Evolutionary conservation across 2,113 vertebrate genomes (phyloP).

Genomic region (Chionis minor): DNA sequence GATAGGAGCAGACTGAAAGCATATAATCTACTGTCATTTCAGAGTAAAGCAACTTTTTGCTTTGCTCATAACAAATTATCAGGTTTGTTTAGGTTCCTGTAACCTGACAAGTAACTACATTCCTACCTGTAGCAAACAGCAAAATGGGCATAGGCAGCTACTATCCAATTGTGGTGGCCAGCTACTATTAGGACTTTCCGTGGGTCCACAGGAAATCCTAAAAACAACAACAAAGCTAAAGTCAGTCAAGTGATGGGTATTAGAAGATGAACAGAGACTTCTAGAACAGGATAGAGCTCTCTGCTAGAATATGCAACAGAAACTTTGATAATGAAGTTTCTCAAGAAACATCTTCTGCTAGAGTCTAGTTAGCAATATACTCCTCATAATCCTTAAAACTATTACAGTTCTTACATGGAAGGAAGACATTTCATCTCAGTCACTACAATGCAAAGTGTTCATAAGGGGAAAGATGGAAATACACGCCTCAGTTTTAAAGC

Average conservation of each 20-base stretch:
- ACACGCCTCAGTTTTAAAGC: neutral
- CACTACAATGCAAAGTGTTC: neutral
- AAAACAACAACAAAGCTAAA: neutral
- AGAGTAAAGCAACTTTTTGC: neutral
- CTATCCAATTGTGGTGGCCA: slow-evolving; percentile 99
- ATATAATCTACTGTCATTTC: neutral
- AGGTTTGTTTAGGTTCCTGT: neutral
- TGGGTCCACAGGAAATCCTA: slow-evolving; percentile 90
- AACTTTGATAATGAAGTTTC: neutral
- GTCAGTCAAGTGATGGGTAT: neutral
- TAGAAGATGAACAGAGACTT: neutral
- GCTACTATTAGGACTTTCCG: slow-evolving; percentile 94
- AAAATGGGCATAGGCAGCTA: slow-evolving; percentile 95
- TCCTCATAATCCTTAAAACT: neutral
- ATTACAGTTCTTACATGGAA: neutral
- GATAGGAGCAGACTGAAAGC: neutral
- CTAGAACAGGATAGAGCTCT: neutral
- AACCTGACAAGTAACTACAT: neutral
- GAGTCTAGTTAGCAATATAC: neutral
- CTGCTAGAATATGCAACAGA: neutral
- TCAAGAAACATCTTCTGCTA: neutral
- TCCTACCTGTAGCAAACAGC: slow-evolving; percentile 97
- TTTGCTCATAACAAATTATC: neutral
- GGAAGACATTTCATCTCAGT: neutral
- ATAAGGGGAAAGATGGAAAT: neutral